Evolutionary conservation across 2,797 vertebrate species (phyloP), one percentile per base, ranked within the genome.

Genomic region (Avahi laniger): DNA sequence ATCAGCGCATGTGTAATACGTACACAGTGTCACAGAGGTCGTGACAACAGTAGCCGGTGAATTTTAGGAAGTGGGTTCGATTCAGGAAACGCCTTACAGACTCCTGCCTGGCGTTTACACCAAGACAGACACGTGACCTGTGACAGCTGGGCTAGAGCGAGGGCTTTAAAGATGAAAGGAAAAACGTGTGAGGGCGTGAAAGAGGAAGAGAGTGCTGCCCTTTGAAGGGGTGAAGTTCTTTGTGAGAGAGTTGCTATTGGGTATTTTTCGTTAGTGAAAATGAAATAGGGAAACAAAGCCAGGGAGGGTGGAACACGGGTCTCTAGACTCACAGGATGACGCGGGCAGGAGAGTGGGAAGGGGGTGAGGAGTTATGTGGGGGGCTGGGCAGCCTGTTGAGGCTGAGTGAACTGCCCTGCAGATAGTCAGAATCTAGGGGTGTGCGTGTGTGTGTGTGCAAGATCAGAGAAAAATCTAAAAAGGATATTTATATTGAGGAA

Each of bases 371-470:
- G 22, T 14, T 12, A 1, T 28, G 2, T 3, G 41, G 57, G 48
- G 24, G 54, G 30, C 13, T 12, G 7, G 46, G 46, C 33, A 38
- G 4, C 70, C 70, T 59, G 28, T 7, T 26, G 35, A 35, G 30
- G 54, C 1, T 1, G 24, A 52, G 59, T 15, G 63, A 50, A 7
- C 0, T 10, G 0, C n/a, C 57, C 2, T 7, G 35, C 13, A 57
- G 72, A 46, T 12, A 4, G 18, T 13, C 65, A 14, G 67, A 43
- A n/a, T 81, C 24, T 15, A 3, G 48, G 11, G 22, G 57, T 43
- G 18, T 79, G 43, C 38, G 38, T 43, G 46, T 73, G 30, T 33
- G 63, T 65, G 15, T 65, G 33, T 8, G 4, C 50, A 33, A 78
- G 78, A 50, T 50, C 28, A 43, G 41, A 38, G 30, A 46, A 38